Evolutionary conservation across 2,113 vertebrate genomes (phyloP), one percentile per base, ranked within the genome.

Genomic region (Thunnus thynnus): DNA sequence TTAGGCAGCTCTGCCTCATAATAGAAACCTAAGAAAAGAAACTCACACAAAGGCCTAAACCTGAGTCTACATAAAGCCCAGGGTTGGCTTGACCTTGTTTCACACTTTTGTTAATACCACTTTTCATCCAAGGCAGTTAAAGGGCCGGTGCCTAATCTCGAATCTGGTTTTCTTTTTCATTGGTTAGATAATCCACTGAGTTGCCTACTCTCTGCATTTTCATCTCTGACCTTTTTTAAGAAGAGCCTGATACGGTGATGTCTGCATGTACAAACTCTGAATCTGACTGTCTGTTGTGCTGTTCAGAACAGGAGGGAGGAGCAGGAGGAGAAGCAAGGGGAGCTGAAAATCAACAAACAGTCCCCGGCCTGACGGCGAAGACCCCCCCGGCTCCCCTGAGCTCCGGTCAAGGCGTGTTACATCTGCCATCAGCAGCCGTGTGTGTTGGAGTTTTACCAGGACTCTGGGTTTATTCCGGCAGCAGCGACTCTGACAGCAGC

Each of bases 401-500:
- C 64, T 94, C 14, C 86, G 22, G 72, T 32, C 88, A 76, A 86
- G 84, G 96, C 0, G 54, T 95, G 1, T 85, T 99, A 7, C 97
- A 97, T 88, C 97, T 98, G 75, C 98, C 98, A 5, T 96, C 98
- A 0, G 98, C 98, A 0, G 97, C 98, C 0, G 96, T 99, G 83
- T 99, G 98, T 67, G 97, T 99, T 0, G 97, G 98, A 68, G 97
- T 99, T 93, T 95, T 99, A 76, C 98, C 98, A 0, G 98, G 98
- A 76, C 93, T 99, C 22, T 97, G 96, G 0, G 97, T 95, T 76
- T 99, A 99, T 92, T 99, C 98, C 0, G 97, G 97, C 69, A 99
- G 98, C 97, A 99, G 98, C 8, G 97, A 99, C 75, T 99, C 98
- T 0, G 97, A 99, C 90, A 99, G 97, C 92, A 99, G 98, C 96